phyloP scores from a whole-genome alignment of 2,797 vertebrate species.

The Liasis olivaceus region DNA sequence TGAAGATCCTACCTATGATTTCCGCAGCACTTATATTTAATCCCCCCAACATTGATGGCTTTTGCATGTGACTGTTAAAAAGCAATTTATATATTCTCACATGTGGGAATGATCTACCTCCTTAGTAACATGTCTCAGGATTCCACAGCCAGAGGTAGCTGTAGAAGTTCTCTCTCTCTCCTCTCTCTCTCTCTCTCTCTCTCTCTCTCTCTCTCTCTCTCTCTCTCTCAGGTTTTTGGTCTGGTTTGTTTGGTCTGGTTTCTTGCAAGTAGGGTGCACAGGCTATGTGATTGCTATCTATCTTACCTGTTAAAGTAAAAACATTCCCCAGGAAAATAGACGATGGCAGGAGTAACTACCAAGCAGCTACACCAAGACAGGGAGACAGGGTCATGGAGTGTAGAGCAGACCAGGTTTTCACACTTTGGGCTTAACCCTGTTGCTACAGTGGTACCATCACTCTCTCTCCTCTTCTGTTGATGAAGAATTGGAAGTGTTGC shows the following conservation, averaged over 20 bases:
- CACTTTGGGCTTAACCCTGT: not conserved
- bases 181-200: not conserved
- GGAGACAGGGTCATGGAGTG: not conserved
- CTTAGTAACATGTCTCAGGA: not conserved
- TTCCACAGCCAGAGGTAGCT: not conserved
- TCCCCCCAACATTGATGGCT: not conserved
- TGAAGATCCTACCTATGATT: not conserved
- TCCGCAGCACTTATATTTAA: not conserved
- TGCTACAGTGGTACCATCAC: not conserved
- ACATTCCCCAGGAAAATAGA: too few relatives aligned
- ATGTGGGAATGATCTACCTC: not conserved
- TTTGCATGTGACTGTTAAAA: not conserved
- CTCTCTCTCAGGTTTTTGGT: not conserved
- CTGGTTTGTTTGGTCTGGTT: not conserved
- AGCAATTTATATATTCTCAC: not conserved
- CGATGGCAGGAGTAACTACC: too few relatives aligned
- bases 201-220: too few relatives aligned
- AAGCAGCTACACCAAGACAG: not conserved
- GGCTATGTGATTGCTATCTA: not conserved
- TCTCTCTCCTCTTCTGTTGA: not conserved
- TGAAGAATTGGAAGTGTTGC: not conserved
- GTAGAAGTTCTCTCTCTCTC: too few relatives aligned
- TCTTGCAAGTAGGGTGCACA: not conserved
- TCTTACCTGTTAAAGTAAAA: too few relatives aligned
- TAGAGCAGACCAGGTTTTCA: not conserved